These are phyloP conservation scores for Pteruthius melanotis DNA, from an alignment of 2,113 vertebrate genomes.

Conservation along the genomic window DNA sequence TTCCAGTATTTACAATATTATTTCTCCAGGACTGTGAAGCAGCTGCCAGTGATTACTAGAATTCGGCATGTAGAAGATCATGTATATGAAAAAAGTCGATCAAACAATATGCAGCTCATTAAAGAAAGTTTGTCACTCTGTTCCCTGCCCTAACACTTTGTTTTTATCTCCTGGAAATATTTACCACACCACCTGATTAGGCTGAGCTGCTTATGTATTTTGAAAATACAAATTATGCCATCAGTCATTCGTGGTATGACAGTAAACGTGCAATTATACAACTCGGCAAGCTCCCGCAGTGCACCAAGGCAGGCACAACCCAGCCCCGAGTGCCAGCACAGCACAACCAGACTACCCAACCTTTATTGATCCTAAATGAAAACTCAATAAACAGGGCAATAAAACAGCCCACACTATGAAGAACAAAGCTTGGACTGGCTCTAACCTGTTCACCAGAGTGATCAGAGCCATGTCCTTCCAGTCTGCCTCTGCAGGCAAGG, in stretches of 20 bases:
- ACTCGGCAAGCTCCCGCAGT: constrained; percentile 5
- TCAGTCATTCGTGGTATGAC: constrained; percentile 61
- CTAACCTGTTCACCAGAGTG: not conserved
- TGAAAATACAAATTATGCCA: constrained; percentile 68
- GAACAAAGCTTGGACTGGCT: not conserved
- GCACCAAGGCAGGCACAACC: constrained; percentile 5
- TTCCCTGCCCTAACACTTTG: constrained; percentile 55
- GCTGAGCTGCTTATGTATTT: constrained; percentile 65
- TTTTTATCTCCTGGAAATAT: constrained; percentile 55
- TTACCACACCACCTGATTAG: constrained; percentile 58
- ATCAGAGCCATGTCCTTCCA: not conserved
- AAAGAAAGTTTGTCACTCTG: constrained; percentile 30
- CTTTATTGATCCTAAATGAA: not conserved
- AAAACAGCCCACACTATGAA: not conserved
- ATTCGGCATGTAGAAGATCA: constrained; percentile 19
- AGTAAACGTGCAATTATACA: constrained; percentile 59
- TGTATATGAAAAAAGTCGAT: constrained; percentile 25
- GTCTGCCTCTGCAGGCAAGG: not conserved
- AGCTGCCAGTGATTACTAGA: constrained; percentile 40
- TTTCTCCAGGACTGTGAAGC: constrained; percentile 13
- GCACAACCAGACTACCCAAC: not conserved
- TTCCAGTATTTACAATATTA: constrained; percentile 11
- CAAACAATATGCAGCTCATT: constrained; percentile 51
- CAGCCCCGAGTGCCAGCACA: not conserved
- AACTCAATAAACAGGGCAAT: not conserved